Percentiles rank a stretch among this genome's conserved stretches.
These are phyloP conservation scores for Anolis carolinensis DNA, from an alignment of 2,113 vertebrate genomes.

Conservation along the genomic window DNA sequence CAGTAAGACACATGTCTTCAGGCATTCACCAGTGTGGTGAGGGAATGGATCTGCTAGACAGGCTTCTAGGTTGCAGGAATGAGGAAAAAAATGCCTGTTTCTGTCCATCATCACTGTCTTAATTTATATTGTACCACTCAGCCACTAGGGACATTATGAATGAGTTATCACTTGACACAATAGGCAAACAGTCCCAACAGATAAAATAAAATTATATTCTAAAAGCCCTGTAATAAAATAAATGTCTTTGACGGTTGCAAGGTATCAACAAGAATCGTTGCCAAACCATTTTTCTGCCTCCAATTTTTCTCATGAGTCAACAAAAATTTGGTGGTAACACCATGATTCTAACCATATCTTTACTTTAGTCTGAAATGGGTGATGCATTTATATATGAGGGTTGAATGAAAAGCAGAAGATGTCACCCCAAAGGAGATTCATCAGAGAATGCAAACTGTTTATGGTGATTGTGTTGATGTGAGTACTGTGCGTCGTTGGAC, in stretches of 20 bases:
- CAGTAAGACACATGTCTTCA: not conserved
- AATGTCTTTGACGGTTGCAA: not conserved
- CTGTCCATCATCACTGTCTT: not conserved
- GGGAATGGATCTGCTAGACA: not conserved
- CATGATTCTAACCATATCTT: not conserved
- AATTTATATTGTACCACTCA: not conserved
- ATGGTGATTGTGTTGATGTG: too few species aligned
- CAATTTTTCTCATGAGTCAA: not conserved
- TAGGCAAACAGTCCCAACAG: not conserved
- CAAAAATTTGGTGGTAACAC: not conserved
- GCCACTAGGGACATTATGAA: not conserved
- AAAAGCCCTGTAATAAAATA: not conserved
- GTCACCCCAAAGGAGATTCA: too few species aligned
- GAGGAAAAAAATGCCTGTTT: not conserved
- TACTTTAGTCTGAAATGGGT: not conserved
- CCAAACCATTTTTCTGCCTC: not conserved
- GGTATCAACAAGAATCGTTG: not conserved
- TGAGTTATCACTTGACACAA: not conserved
- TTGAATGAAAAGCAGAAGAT: too few species aligned
- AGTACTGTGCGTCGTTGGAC: too few species aligned
- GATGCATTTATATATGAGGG: not conserved
- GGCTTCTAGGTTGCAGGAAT: not conserved
- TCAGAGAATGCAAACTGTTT: too few species aligned
- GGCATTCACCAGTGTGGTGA: not conserved
- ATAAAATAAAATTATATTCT: not conserved